These are phyloP conservation scores for Recurvirostra avosetta DNA, from an alignment of 2,113 vertebrate genomes.

Conservation along the genomic window DNA sequence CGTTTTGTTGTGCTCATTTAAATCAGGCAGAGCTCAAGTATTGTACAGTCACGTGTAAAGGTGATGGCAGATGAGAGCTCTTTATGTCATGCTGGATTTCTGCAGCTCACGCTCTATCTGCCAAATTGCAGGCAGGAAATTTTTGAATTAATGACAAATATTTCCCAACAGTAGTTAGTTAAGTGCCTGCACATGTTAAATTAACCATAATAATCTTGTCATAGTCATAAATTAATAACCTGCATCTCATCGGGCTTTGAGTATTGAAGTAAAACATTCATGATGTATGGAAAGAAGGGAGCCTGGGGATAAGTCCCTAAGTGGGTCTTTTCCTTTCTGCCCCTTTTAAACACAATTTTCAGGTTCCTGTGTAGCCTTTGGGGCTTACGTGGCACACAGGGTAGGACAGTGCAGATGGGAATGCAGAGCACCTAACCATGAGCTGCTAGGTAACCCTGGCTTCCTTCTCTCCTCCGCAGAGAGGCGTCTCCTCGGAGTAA, in stretches of 20 bases:
- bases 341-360: neutral
- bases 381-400: neutral
- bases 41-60: neutral
- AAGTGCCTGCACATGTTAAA: slow-evolving; percentile 39
- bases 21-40: neutral
- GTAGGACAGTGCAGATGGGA: neutral
- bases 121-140: slow-evolving; percentile 6
- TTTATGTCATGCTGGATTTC: slow-evolving; percentile 10
- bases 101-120: neutral
- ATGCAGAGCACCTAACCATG: neutral
- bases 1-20: neutral
- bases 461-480: neutral
- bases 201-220: slow-evolving; percentile 41
- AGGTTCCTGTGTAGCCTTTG: neutral
- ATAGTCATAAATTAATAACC: slow-evolving; percentile 32
- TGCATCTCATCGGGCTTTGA: neutral
- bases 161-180: slow-evolving; percentile 54
- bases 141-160: slow-evolving; percentile 40
- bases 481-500: neutral
- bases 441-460: neutral
- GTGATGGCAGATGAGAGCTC: slow-evolving; percentile 7
- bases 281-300: neutral
- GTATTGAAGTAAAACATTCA: neutral
- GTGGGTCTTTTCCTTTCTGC: neutral
- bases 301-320: neutral